Evolutionary conservation across 2,113 vertebrate genomes (phyloP).

Genomic region (Rutilus rutilus): DNA sequence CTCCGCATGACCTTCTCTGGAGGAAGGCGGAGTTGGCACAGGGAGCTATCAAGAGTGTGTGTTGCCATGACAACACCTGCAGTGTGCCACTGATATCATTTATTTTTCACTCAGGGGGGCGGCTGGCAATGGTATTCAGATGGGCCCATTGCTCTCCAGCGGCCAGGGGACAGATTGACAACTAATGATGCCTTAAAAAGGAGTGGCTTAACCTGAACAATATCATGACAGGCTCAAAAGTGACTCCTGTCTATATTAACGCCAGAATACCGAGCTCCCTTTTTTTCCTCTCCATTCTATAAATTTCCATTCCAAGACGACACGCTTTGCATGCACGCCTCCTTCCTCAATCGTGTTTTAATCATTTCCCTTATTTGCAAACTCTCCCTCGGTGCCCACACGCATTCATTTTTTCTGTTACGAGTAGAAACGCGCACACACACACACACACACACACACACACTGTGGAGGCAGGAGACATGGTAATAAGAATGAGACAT

Average conservation of each 20-base stretch:
- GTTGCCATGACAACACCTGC: conserved; percentile 81
- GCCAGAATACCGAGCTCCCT: not conserved
- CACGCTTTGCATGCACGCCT: not conserved
- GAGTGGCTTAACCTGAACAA: conserved; percentile 59
- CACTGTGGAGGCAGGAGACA: conserved; percentile 72
- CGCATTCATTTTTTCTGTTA: not conserved
- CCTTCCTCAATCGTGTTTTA: conserved; percentile 33
- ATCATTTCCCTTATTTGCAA: conserved; percentile 47
- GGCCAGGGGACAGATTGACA: conserved; percentile 71
- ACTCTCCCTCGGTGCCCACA: conserved; percentile 22
- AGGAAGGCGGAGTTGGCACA: conserved; percentile 57
- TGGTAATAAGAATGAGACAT: conserved; percentile 82
- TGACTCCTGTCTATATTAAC: conserved; percentile 14
- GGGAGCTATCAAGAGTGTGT: conserved; percentile 52
- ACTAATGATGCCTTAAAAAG: conserved; percentile 67
- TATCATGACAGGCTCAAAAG: conserved; percentile 61
- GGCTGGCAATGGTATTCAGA: conserved; percentile 77
- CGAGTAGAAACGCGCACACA: conserved; percentile 28
- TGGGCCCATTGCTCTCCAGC: conserved; percentile 72
- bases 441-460: conserved; percentile 9
- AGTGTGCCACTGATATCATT: conserved; percentile 80
- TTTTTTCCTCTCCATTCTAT: not conserved
- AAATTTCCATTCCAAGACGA: not conserved
- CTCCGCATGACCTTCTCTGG: conserved; percentile 76
- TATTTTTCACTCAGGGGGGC: conserved; percentile 82